Percentiles rank a stretch among this genome's conserved stretches.
Conservation (phyloP, 92 coral and sea anemone genomes). For the Parazoanthus darwini region DNA sequence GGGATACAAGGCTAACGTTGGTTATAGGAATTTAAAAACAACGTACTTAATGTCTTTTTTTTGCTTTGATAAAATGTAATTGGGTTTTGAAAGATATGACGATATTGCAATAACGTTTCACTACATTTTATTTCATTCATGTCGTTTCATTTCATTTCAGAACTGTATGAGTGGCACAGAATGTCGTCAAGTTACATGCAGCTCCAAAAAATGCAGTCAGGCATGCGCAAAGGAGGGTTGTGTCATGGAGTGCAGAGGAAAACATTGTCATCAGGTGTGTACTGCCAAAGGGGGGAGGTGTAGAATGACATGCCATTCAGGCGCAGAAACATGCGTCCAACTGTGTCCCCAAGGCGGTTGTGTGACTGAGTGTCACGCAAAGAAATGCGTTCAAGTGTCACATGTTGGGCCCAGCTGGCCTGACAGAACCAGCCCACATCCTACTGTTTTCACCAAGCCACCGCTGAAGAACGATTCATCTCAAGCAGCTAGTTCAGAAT, state of each 20-base stretch:
- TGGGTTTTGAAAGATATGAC: background rate
- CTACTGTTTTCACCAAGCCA: background rate
- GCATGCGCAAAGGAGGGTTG: constrained; percentile 39
- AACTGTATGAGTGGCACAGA: constrained; percentile 13
- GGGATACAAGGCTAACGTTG: background rate
- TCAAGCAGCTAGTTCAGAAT: no score
- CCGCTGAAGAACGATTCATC: background rate
- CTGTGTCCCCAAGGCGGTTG: constrained; percentile 26
- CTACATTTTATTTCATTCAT: background rate
- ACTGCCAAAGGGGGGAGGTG: constrained; percentile 34
- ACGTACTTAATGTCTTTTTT: no score
- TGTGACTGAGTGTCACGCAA: constrained; percentile 40
- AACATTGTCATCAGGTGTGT: constrained; percentile 34
- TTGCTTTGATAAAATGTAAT: no score
- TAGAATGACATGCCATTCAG: constrained; percentile 28
- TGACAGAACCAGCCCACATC: background rate
- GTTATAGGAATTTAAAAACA: no score
- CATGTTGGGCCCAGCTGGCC: background rate
- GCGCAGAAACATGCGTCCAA: constrained; percentile 35
- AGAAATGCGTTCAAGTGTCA: constrained; percentile 29
- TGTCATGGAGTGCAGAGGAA: constrained; percentile 16
- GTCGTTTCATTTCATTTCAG: background rate
- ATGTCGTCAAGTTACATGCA: constrained; percentile 16
- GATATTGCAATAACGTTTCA: background rate
- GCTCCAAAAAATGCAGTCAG: constrained; percentile 6